Conservation (phyloP, 2,888 invertebrate genomes). For the Caenorhabditis panamensis region DNA sequence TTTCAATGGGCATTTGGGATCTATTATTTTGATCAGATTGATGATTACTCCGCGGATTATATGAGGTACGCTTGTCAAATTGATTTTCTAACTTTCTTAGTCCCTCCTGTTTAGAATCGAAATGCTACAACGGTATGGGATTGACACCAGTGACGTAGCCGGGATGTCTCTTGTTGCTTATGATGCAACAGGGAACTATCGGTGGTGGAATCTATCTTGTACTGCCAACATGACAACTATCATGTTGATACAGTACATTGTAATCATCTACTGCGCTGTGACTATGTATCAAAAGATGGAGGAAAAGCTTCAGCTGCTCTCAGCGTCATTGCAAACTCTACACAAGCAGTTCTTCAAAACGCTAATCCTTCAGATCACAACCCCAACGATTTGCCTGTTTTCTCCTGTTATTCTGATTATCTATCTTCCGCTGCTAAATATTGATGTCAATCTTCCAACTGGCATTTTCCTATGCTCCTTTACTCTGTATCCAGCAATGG, state of each 20-base stretch:
- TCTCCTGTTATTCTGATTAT: conserved; percentile 23
- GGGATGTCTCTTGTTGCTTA: conserved; percentile 18
- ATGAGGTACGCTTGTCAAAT: no score
- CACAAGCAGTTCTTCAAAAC: conserved; percentile 47
- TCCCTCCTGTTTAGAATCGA: no score
- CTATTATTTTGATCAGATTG: conserved; percentile 10
- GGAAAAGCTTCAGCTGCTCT: conserved; percentile 9
- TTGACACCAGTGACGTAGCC: conserved; percentile 5
- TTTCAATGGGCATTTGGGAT: background rate
- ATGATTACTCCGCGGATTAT: conserved; percentile 17
- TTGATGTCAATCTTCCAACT: conserved; percentile 26
- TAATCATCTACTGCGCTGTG: conserved; percentile 27
- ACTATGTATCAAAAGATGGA: conserved; percentile 17
- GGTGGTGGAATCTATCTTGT: conserved; percentile 15
- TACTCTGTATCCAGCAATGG: conserved; percentile 37
- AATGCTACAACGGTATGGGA: conserved; percentile 22
- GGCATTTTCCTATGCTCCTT: conserved; percentile 26
- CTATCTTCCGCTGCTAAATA: conserved; percentile 13
- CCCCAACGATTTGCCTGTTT: conserved; percentile 29
- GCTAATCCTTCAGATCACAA: conserved; percentile 19
- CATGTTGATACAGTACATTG: conserved; percentile 21
- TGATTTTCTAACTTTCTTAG: no score
- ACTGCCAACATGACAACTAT: conserved; percentile 18
- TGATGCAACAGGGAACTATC: background rate
- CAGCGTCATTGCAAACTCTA: background rate